Conservation (phyloP, 1,140 invertebrate genomes). For the Hypothenemus hampei region DNA sequence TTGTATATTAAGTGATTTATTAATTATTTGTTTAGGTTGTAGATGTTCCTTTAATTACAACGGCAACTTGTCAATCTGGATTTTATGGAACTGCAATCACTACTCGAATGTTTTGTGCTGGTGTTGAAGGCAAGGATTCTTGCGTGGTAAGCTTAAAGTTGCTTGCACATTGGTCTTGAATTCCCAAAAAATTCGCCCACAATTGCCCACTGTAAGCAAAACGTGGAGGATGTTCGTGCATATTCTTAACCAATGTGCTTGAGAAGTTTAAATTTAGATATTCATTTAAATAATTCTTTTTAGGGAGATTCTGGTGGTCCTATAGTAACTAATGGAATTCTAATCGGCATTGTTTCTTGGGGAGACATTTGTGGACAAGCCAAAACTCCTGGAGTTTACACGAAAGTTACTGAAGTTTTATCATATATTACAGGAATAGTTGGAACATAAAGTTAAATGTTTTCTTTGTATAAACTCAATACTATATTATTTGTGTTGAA, state of each 20-base stretch:
- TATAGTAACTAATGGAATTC: constrained; percentile 44
- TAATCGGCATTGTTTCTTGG: constrained; percentile 50
- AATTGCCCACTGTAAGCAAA: no score
- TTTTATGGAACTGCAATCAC: constrained; percentile 31
- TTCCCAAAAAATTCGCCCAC: no score
- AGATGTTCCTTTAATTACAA: constrained; percentile 39
- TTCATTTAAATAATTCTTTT: constrained; percentile 18
- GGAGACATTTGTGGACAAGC: constrained; percentile 42
- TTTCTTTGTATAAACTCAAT: no score
- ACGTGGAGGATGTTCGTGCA: no score
- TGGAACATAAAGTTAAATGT: no score
- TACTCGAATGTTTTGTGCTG: constrained; percentile 47
- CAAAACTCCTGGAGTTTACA: constrained; percentile 47
- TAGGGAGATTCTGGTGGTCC: constrained; percentile 54
- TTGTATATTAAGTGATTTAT: not conserved
- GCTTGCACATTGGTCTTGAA: no score
- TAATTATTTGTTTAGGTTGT: constrained; percentile 41
- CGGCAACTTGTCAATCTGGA: constrained; percentile 29
- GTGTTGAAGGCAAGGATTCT: constrained; percentile 31
- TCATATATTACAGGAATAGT: constrained; percentile 24
- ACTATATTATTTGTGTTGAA: not conserved
- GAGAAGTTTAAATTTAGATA: no score
- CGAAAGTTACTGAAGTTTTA: constrained; percentile 40
- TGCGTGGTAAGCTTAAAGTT: constrained; percentile 27
- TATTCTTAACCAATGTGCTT: no score